Percentiles rank a stretch among this genome's conserved stretches.
Evolutionary conservation across 2,113 vertebrate species (phyloP).

Genomic region (Charadrius vociferus): DNA sequence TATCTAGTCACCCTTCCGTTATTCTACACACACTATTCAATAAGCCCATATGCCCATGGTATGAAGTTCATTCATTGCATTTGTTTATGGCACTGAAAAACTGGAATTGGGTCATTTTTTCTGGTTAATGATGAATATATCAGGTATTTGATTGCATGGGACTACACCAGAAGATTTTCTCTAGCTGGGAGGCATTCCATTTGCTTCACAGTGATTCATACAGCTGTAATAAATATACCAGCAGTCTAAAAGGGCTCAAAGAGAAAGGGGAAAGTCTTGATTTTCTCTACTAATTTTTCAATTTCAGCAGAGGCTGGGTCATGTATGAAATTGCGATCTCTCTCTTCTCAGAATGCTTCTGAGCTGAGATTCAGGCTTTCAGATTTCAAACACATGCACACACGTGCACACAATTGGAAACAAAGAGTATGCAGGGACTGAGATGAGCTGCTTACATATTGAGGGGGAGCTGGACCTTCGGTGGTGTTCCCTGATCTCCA

Average conservation of each 20-base stretch:
- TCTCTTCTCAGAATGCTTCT: background rate
- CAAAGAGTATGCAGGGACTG: background rate
- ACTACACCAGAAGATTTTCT: constrained; percentile 16
- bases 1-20: background rate
- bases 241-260: background rate
- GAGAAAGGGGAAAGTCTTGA: background rate
- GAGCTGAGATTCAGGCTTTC: background rate
- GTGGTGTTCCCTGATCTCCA: constrained; percentile 85
- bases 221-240: background rate
- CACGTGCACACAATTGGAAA: accelerated
- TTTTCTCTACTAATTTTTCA: constrained; percentile 3
- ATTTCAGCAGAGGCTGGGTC: background rate
- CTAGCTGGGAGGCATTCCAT: constrained; percentile 12
- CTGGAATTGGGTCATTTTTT: background rate
- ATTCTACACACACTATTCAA: background rate
- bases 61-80: background rate
- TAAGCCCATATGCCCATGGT: background rate
- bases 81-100: background rate
- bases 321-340: background rate
- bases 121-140: background rate
- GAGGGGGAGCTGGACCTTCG: constrained; percentile 94
- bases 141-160: background rate
- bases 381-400: background rate
- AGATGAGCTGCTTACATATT: constrained; percentile 89
- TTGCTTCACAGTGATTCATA: constrained; percentile 41